Evolutionary conservation across 2,888 invertebrate species (phyloP), one percentile per base, ranked within the genome.

Genomic region (Epinotia ramella): DNA sequence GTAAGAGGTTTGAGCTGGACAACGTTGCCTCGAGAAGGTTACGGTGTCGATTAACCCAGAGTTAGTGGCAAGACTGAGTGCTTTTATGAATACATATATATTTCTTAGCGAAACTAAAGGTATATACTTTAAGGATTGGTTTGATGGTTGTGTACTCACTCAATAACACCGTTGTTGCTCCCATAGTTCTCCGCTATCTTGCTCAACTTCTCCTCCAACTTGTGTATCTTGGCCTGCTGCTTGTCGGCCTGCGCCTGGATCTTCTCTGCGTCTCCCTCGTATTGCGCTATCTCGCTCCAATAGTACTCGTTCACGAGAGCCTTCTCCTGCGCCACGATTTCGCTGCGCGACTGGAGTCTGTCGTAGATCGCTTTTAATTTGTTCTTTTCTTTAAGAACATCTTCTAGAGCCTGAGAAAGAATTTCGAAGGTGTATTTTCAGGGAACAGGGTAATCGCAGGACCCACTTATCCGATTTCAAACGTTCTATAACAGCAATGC

Each of bases 251-350:
- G 85, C 0, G 95, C 89, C 72, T 94, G 90, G 57, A 95, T 90
- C 0, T 80, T 82, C 20, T 81, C 82, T 5, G 85, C 86, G 49
- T 90, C 88, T 9, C 81, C 78, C 80, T 94, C 94, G 13, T 89
- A 81, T 13, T 92, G 90, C 0, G 83, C 87, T 20, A 96, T 94
- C 79, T 93, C 91, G 76, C 92, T 92, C 94, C 94, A 94, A 33
- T 94, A 93, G 77, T 95, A 92, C 85, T 97, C 96, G 78, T 95
- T 92, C 80, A 96, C 93, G 9, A 96, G 83, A 0, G 86, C 79
- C 62, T 89, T 86, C 63, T 95, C 89, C 78, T 95, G 91, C 3
- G 88, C 85, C 73, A 95, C 93, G 16, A 95, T 89, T 66, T 95
- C 91, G 73, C 95, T 95, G 0, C 95, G 89, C 0, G 95, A 95